Evolutionary conservation across 2,888 invertebrate species (phyloP), one percentile per base, ranked within the genome.

Genomic region (Danaus chrysippus): DNA sequence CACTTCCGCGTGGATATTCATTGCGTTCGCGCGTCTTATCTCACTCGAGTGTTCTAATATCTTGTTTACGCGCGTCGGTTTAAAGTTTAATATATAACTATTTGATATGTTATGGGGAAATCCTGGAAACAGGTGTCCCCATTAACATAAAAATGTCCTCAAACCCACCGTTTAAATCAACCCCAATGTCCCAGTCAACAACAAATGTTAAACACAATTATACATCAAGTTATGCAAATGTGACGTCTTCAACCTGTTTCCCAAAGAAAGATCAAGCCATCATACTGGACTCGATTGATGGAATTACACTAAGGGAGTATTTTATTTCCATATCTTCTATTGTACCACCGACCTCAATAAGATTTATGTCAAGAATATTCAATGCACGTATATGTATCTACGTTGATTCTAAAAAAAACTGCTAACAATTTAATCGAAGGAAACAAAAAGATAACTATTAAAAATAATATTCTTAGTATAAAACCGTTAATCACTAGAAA

Each of bases 181-280:
- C n/a, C n/a, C n/a, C n/a, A n/a, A n/a, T n/a, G n/a, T n/a, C n/a
- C n/a, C n/a, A 42, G 42, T 10, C 42, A 42, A 42, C 42, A 42
- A 42, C 42, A 42, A 42, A 42, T 42, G 42, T 11, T 10, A 9
- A 42, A 42, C 11, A 9, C 9, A 11, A 42, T 10, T 42, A 42
- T 11, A 42, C 42, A 42, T 42, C 42, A 42, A 42, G 42, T 42
- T 42, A 42, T 11, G 42, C 42, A 10, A 42, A 42, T 42, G 42
- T 42, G 42, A 42, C 42, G 42, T 42, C 13, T 10, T 11, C 42
- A 17, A 59, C 53, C 19, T 42, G 44, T 17, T 64, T 62, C 58
- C 68, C 70, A 10, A 70, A 62, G 46, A 70, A 70, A 61, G 68
- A 68, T 46, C 69, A 70, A 67, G 67, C 69, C 13, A 62, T 70